phyloP scores from a whole-genome alignment of 1,140 invertebrate species.

The Aphaenogaster ashmeadi region DNA sequence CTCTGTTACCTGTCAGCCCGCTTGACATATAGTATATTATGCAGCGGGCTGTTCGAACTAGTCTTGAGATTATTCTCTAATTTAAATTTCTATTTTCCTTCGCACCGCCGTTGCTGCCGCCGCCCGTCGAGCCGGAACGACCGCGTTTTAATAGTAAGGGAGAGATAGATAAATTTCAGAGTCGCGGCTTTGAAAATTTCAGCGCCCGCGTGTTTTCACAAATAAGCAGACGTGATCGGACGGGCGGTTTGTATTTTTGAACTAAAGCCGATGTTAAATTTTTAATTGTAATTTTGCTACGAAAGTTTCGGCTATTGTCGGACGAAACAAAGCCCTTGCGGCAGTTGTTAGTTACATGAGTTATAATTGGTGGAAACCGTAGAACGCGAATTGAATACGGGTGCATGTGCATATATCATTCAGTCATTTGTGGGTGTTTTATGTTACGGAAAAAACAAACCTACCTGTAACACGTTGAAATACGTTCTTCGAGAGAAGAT shows the following conservation, averaged over 20 bases:
- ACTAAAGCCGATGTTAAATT: constrained; percentile 36
- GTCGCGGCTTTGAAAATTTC: constrained; percentile 2
- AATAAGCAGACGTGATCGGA: constrained; percentile 36
- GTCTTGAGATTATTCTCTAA: constrained; percentile 73
- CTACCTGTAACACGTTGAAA: constrained; percentile 38
- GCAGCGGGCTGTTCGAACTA: constrained; percentile 73
- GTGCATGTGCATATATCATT: constrained; percentile 11
- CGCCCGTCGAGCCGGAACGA: neutral
- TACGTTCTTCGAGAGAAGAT: neutral
- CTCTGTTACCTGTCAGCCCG: constrained; percentile 82
- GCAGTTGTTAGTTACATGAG: constrained; percentile 55
- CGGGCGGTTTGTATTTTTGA: constrained; percentile 41
- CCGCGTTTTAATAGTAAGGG: constrained; percentile 26
- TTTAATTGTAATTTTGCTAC: constrained; percentile 51
- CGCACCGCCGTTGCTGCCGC: neutral
- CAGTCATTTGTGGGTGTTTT: constrained; percentile 32
- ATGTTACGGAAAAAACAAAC: constrained; percentile 15
- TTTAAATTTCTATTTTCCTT: constrained; percentile 70
- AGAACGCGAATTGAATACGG: constrained; percentile 29
- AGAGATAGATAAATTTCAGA: constrained; percentile 24
- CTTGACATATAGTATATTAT: constrained; percentile 81
- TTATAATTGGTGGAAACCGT: constrained; percentile 53
- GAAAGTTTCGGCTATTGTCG: constrained; percentile 42
- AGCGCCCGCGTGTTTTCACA: neutral
- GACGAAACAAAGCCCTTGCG: constrained; percentile 30